phyloP scores from a whole-genome alignment of 1,140 invertebrate species.

The Drosophila navojoa region DNA sequence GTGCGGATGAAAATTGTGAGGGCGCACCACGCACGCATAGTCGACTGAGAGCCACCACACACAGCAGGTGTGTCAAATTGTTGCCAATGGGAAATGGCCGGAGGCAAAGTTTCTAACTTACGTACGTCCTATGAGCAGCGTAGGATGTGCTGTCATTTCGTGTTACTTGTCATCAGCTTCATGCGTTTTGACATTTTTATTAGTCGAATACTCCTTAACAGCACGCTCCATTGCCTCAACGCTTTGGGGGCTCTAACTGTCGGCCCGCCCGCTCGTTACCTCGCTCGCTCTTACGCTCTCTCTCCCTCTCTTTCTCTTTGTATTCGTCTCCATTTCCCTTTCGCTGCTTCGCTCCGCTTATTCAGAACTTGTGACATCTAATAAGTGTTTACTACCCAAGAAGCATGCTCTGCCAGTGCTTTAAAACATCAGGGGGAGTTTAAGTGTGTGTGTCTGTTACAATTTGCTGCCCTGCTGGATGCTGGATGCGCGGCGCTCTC shows the following conservation, averaged over 20 bases:
- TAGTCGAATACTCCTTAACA: conserved; percentile 78
- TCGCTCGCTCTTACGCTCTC: background rate
- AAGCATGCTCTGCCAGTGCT: conserved; percentile 54
- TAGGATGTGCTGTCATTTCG: conserved; percentile 67
- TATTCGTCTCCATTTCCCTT: conserved; percentile 3
- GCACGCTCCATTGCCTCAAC: conserved; percentile 73
- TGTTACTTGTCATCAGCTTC: conserved; percentile 79
- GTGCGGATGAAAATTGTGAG: conserved; percentile 2
- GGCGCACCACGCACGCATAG: conserved; percentile 16
- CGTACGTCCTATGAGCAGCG: conserved; percentile 27
- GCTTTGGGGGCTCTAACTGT: conserved; percentile 2
- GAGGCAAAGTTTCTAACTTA: background rate
- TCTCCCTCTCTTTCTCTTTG: background rate
- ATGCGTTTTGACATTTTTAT: conserved; percentile 82
- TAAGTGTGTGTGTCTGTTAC: conserved; percentile 37
- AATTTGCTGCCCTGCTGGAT: conserved; percentile 47
- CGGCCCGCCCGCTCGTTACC: background rate
- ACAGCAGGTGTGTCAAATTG: conserved; percentile 79
- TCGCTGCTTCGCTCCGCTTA: background rate
- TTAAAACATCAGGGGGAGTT: conserved; percentile 51
- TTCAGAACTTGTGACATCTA: conserved; percentile 60
- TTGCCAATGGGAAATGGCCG: conserved; percentile 14
- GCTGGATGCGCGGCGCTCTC: conserved; percentile 1
- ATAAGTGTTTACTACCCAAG: conserved; percentile 76
- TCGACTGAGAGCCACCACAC: background rate